Percentiles rank a stretch among this genome's conserved stretches.
These are phyloP conservation scores for Sycon ciliatum DNA, from an alignment of 37 sponge, comb jelly and placozoan species.

Conservation along the genomic window DNA sequence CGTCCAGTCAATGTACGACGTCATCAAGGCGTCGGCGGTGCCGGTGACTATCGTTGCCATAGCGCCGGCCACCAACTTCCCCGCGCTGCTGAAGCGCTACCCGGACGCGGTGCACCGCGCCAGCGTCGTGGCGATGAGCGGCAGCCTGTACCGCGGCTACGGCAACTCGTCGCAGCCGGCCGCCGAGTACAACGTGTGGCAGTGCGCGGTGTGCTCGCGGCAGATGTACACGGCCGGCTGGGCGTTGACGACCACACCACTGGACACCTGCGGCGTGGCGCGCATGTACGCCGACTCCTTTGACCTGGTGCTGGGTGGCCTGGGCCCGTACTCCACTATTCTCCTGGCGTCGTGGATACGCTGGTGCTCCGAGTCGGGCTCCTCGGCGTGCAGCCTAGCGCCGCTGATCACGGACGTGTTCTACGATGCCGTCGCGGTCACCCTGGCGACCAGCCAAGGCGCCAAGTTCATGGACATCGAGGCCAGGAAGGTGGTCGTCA, in stretches of 20 bases:
- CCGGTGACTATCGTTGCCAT: constrained; percentile 52
- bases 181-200: constrained; percentile 56
- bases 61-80: constrained; percentile 63
- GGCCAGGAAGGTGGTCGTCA: background rate
- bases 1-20: constrained; percentile 41
- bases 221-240: constrained; percentile 38
- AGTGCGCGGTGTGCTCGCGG: constrained; percentile 46
- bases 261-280: constrained; percentile 51
- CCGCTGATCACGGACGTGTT: background rate
- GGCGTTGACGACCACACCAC: constrained; percentile 50
- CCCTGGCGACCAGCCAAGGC: background rate
- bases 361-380: constrained; percentile 1
- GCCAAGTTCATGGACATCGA: background rate
- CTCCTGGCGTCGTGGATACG: background rate
- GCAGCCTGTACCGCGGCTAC: constrained; percentile 51
- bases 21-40: constrained; percentile 15
- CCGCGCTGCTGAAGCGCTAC: constrained; percentile 30
- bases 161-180: constrained; percentile 23
- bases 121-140: constrained; percentile 53
- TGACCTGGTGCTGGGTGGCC: background rate
- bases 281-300: background rate
- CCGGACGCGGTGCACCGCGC: constrained; percentile 43
- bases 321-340: background rate
- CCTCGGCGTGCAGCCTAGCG: background rate
- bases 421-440: background rate